Percentiles rank a stretch among this genome's conserved stretches.
Evolutionary conservation across 2,113 vertebrate genomes (phyloP).

Genomic region (Chascanopsetta lugubris): DNA sequence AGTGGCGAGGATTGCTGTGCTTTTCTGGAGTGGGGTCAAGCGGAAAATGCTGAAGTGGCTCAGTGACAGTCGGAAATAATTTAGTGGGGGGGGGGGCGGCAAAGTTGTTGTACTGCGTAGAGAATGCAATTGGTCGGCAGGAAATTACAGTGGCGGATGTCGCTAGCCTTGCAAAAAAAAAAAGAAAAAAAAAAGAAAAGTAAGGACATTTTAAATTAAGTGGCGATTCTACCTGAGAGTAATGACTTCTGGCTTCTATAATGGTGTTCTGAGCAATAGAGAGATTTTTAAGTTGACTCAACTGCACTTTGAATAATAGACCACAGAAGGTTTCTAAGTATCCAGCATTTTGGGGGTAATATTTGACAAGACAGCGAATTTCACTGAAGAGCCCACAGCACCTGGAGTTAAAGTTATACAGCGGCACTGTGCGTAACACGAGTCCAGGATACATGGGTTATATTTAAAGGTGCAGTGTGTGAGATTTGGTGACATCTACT

Average conservation of each 20-base stretch:
- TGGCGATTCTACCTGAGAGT: conserved; percentile 16
- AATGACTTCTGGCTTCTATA: conserved; percentile 38
- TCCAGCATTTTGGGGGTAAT: background rate
- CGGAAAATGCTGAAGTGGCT: conserved; percentile 65
- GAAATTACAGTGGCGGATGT: conserved; percentile 43
- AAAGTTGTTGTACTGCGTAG: conserved; percentile 39
- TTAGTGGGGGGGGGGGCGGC: conserved; percentile 13
- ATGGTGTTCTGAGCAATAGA: conserved; percentile 34
- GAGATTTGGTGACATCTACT: too few relatives aligned
- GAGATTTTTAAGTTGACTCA: conserved; percentile 29
- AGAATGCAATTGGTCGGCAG: conserved; percentile 29
- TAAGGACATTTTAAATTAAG: conserved; percentile 47
- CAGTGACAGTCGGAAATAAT: conserved; percentile 47
- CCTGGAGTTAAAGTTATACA: too few relatives aligned
- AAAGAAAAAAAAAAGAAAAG: too few relatives aligned
- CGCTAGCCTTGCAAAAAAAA: conserved; percentile 31
- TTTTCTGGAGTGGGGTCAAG: conserved; percentile 45
- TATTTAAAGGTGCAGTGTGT: too few relatives aligned
- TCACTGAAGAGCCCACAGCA: conserved; percentile 1
- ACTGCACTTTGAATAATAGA: conserved; percentile 14
- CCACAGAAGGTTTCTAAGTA: conserved; percentile 7
- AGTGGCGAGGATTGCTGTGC: conserved; percentile 31
- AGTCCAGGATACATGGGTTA: too few relatives aligned
- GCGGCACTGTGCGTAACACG: too few relatives aligned
- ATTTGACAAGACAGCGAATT: conserved; percentile 3